Evolutionary conservation across 2,888 invertebrate genomes (phyloP).

Genomic region (Phasia obesa): DNA sequence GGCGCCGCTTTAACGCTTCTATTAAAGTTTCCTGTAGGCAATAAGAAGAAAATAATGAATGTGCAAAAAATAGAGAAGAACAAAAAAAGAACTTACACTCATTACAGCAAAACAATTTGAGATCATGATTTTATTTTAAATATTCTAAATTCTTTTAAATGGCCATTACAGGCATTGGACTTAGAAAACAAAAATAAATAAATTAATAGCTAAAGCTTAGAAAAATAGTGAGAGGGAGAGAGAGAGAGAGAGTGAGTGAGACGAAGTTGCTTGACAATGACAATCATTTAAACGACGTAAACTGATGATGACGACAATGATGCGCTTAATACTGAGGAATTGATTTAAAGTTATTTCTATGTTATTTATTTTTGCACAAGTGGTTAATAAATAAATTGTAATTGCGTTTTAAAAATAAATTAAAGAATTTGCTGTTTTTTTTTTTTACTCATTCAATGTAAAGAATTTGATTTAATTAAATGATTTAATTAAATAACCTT

Average conservation of each 20-base stretch:
- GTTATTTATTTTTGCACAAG: not conserved
- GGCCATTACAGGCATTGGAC: slow-evolving; percentile 49
- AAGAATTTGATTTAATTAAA: slow-evolving; percentile 58
- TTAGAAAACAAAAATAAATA: slow-evolving; percentile 21
- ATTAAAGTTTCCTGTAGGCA: slow-evolving; percentile 19
- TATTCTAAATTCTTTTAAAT: slow-evolving; percentile 67
- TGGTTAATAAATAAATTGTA: slow-evolving; percentile 53
- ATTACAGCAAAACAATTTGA: slow-evolving; percentile 51
- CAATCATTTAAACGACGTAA: slow-evolving; percentile 10
- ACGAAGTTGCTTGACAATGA: slow-evolving; percentile 21
- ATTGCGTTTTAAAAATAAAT: slow-evolving; percentile 45
- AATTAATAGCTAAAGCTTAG: not conserved
- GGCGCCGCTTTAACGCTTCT: slow-evolving; percentile 57
- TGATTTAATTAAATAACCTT: slow-evolving; percentile 52
- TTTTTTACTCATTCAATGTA: slow-evolving; percentile 11
- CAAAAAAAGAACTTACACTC: slow-evolving; percentile 34
- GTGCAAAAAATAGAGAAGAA: slow-evolving; percentile 12
- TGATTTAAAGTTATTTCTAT: slow-evolving; percentile 32
- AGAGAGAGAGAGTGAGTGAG: not conserved
- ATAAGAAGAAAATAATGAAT: not conserved
- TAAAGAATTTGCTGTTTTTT: slow-evolving; percentile 29
- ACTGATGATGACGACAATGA: slow-evolving; percentile 25
- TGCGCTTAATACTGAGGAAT: slow-evolving; percentile 51
- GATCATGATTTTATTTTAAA: slow-evolving; percentile 68
- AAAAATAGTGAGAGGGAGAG: not conserved